Percentiles rank a stretch among this genome's conserved stretches.
These are phyloP conservation scores for Limosa lapponica DNA, from an alignment of 2,797 vertebrate genomes.

Conservation along the genomic window DNA sequence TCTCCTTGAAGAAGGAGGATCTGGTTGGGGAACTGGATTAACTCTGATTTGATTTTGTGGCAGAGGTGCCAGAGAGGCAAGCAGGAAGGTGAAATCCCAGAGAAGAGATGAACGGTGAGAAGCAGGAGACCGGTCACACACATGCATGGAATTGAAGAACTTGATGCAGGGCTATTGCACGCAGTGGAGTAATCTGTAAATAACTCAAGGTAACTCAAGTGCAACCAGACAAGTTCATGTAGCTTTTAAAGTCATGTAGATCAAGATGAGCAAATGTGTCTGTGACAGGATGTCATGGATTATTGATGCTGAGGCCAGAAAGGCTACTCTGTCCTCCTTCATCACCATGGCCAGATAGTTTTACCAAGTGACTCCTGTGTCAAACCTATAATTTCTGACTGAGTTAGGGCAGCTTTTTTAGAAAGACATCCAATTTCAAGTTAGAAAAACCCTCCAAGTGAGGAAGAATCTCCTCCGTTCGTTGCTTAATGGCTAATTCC, in stretches of 20 bases:
- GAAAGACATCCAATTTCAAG: not conserved
- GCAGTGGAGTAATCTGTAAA: not conserved
- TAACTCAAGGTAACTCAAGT: not conserved
- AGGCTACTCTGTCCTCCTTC: not conserved
- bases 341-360: not conserved
- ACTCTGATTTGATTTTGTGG: not conserved
- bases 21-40: not conserved
- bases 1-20: not conserved
- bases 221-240: not conserved
- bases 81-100: not conserved
- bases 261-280: not conserved
- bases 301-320: not conserved
- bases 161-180: not conserved
- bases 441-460: not conserved
- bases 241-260: not conserved
- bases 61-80: not conserved
- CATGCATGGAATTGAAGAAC: not conserved
- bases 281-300: not conserved
- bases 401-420: not conserved
- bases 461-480: not conserved
- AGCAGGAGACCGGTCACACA: not conserved
- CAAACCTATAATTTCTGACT: not conserved
- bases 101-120: not conserved
- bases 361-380: not conserved
- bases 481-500: not conserved